Conservation (phyloP, 2,797 vertebrate genomes). For the Heliangelus exortis region DNA sequence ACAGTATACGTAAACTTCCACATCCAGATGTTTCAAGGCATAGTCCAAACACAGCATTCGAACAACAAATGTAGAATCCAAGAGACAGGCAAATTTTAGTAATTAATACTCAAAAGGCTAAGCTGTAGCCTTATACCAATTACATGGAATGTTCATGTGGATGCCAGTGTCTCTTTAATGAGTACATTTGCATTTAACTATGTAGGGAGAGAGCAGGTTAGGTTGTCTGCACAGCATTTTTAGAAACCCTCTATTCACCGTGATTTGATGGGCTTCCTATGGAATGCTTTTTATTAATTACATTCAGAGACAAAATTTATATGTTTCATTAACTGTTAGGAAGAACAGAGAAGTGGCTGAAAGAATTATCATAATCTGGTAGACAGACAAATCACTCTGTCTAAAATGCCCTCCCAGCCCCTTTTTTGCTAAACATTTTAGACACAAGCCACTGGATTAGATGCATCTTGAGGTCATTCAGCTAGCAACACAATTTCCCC, state of each 20-base stretch:
- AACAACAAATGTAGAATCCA: neutral
- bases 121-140: neutral
- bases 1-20: neutral
- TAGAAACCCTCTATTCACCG: neutral
- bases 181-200: neutral
- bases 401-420: slow-evolving; percentile 12
- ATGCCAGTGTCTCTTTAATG: neutral
- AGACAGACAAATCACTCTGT: slow-evolving; percentile 62
- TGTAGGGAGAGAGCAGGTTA: neutral
- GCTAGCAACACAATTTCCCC: slow-evolving; percentile 32
- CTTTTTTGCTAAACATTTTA: slow-evolving; percentile 37
- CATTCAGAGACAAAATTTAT: slow-evolving; percentile 14
- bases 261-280: neutral
- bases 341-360: slow-evolving; percentile 1
- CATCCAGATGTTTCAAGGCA: neutral
- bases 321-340: slow-evolving; percentile 5
- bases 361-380: slow-evolving; percentile 65
- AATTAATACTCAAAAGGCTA: neutral
- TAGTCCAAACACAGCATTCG: neutral
- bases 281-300: slow-evolving; percentile 3
- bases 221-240: neutral
- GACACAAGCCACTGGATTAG: slow-evolving; percentile 12
- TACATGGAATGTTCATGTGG: neutral
- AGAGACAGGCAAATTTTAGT: neutral
- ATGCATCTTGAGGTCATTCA: slow-evolving; percentile 20